phyloP scores from a whole-genome alignment of 30 jellyfish, hydroid and myxozoan genomes.

The Aurelia sp. region DNA sequence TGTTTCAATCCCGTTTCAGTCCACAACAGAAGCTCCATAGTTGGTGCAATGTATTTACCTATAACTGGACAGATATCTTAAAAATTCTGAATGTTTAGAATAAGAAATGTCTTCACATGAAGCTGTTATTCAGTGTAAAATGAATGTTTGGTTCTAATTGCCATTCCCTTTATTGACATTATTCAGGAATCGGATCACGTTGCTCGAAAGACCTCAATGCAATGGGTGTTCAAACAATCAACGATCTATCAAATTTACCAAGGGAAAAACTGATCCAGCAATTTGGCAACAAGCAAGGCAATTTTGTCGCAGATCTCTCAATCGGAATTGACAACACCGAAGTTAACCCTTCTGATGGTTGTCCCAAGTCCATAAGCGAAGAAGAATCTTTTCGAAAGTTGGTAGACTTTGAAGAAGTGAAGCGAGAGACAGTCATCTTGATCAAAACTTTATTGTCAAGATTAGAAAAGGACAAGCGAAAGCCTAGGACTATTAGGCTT shows the following conservation, averaged over 20 bases:
- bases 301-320: slow-evolving; percentile 31
- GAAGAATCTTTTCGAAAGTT: slow-evolving; percentile 70
- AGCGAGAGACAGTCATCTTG: slow-evolving; percentile 17
- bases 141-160: no score
- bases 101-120: no score
- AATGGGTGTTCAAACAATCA: slow-evolving; percentile 55
- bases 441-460: slow-evolving; percentile 37
- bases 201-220: slow-evolving; percentile 30
- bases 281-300: slow-evolving; percentile 48
- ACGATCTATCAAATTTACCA: slow-evolving; percentile 12
- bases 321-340: slow-evolving; percentile 60
- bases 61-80: no score
- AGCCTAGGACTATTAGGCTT: slow-evolving; percentile 59
- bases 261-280: slow-evolving; percentile 4
- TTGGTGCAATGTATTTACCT: no score
- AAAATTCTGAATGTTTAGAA: no score
- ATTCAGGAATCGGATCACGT: slow-evolving; percentile 70
- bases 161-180: no score
- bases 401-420: slow-evolving; percentile 42
- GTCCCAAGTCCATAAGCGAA: slow-evolving; percentile 72
- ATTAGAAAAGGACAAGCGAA: slow-evolving; percentile 22
- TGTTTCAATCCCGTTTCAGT: no score
- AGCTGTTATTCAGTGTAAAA: no score
- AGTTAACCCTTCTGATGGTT: slow-evolving; percentile 53
- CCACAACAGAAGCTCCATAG: no score